Evolutionary conservation across 2,888 invertebrate genomes (phyloP).

Genomic region (Heteropelma amictum): DNA sequence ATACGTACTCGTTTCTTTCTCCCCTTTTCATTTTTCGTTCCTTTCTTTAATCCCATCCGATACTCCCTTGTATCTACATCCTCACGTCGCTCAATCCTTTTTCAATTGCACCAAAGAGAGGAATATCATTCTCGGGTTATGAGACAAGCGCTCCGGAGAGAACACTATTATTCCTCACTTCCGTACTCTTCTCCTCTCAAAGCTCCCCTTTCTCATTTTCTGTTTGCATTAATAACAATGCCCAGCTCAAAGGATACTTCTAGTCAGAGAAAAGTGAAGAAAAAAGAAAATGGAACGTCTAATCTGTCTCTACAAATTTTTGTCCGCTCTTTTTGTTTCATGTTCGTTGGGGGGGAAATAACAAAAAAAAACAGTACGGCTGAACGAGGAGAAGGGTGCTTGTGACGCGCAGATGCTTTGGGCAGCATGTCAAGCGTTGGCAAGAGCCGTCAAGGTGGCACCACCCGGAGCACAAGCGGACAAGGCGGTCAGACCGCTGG

Average conservation of each 20-base stretch:
- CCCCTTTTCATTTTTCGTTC: background rate
- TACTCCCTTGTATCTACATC: background rate
- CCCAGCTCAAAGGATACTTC: slow-evolving; percentile 24
- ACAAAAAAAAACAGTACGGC: slow-evolving; percentile 79
- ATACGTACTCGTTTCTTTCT: background rate
- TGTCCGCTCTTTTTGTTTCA: slow-evolving; percentile 54
- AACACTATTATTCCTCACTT: background rate
- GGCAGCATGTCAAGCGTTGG: slow-evolving; percentile 94
- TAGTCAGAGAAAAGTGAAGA: background rate
- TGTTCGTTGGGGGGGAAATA: background rate
- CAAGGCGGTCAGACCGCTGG: slow-evolving; percentile 82
- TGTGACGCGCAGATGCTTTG: slow-evolving; percentile 93
- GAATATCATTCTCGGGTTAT: slow-evolving; percentile 13
- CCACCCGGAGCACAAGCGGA: slow-evolving; percentile 80
- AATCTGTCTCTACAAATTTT: slow-evolving; percentile 35
- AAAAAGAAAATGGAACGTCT: slow-evolving; percentile 29
- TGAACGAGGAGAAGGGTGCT: slow-evolving; percentile 86
- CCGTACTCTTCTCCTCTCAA: background rate
- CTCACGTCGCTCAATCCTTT: slow-evolving; percentile 23
- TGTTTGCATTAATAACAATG: slow-evolving; percentile 34
- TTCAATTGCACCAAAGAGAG: slow-evolving; percentile 21
- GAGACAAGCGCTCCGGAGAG: background rate
- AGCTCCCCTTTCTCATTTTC: slow-evolving; percentile 22
- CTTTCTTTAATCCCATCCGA: background rate
- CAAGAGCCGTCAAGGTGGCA: slow-evolving; percentile 85